A percentile compares a stretch with the other conserved stretches of the same genome.
phyloP scores from a whole-genome alignment of 2,888 invertebrate genomes.

The Octonoba sinensis region DNA sequence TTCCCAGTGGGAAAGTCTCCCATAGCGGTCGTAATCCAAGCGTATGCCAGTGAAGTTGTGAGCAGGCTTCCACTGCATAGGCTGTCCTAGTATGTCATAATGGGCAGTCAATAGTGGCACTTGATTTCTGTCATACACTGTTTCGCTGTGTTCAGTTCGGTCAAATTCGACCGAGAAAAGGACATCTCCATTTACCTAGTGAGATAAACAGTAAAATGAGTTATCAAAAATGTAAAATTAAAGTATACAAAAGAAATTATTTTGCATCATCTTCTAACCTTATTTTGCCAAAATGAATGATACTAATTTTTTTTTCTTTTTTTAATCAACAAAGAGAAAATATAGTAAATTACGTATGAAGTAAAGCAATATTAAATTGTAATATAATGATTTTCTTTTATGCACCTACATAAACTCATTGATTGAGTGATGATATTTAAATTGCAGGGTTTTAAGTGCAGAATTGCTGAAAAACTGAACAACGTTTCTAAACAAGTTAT shows the following conservation, averaged over 20 bases:
- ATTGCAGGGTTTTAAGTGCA: too few relatives aligned
- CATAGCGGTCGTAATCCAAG: slow-evolving; percentile 84
- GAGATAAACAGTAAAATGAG: background rate
- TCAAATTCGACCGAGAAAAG: slow-evolving; percentile 93
- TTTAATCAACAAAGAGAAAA: too few relatives aligned
- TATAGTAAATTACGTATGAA: too few relatives aligned
- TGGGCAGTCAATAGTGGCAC: slow-evolving; percentile 86
- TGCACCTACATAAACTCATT: too few relatives aligned
- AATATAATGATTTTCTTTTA: too few relatives aligned
- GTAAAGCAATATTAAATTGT: too few relatives aligned
- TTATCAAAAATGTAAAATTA: too few relatives aligned
- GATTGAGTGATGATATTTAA: too few relatives aligned
- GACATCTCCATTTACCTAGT: slow-evolving; percentile 87
- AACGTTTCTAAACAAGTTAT: too few relatives aligned
- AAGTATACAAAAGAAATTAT: background rate
- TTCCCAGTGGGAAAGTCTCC: slow-evolving; percentile 90
- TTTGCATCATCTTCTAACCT: background rate
- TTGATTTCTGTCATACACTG: slow-evolving; percentile 87
- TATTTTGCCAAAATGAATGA: too few relatives aligned
- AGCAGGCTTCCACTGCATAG: slow-evolving; percentile 81
- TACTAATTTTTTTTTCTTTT: too few relatives aligned
- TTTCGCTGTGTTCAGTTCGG: slow-evolving; percentile 89
- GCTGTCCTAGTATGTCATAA: slow-evolving; percentile 90
- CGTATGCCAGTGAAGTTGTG: slow-evolving; percentile 83
- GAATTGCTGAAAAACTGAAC: too few relatives aligned